These are phyloP conservation scores for Dicranocentrus wangi DNA, from an alignment of 2,888 invertebrate genomes.

Conservation along the genomic window DNA sequence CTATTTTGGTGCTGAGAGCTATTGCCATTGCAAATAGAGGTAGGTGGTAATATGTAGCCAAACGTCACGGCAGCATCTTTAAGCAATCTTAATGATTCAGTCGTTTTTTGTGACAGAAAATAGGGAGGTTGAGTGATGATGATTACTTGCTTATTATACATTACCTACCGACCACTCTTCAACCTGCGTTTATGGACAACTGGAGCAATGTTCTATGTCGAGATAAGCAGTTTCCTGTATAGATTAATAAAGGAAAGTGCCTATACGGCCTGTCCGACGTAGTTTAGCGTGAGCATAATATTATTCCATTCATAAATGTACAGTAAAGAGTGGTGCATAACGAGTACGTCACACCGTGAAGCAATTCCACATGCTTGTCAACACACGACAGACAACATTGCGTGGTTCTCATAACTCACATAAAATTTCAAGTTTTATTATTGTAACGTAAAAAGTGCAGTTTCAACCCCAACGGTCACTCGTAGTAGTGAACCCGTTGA, in stretches of 20 bases:
- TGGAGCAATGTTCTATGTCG: conserved; percentile 28
- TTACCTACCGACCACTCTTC: not conserved
- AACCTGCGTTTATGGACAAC: not conserved
- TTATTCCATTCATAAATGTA: conserved; percentile 5
- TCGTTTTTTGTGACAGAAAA: conserved; percentile 29
- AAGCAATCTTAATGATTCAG: conserved; percentile 46
- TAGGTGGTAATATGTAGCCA: not conserved
- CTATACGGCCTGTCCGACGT: too few relatives aligned
- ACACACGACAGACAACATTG: not conserved
- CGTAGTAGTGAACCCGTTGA: conserved; percentile 41
- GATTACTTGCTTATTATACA: conserved; percentile 5
- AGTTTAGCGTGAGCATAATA: conserved; percentile 23
- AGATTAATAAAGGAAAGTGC: conserved; percentile 25
- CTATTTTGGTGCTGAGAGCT: not conserved
- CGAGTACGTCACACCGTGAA: not conserved
- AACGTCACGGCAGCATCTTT: not conserved
- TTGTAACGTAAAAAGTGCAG: not conserved
- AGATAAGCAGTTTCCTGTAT: conserved; percentile 51
- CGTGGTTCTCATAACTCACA: conserved; percentile 17
- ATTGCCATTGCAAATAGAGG: not conserved
- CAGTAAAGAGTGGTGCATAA: not conserved
- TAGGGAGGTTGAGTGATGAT: conserved; percentile 8
- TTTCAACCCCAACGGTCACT: conserved; percentile 48
- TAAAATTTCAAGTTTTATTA: not conserved
- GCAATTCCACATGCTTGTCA: conserved; percentile 21